Evolutionary conservation across 1,140 invertebrate genomes (phyloP), one percentile per base, ranked within the genome.

Genomic region (Aphaenogaster floridana): DNA sequence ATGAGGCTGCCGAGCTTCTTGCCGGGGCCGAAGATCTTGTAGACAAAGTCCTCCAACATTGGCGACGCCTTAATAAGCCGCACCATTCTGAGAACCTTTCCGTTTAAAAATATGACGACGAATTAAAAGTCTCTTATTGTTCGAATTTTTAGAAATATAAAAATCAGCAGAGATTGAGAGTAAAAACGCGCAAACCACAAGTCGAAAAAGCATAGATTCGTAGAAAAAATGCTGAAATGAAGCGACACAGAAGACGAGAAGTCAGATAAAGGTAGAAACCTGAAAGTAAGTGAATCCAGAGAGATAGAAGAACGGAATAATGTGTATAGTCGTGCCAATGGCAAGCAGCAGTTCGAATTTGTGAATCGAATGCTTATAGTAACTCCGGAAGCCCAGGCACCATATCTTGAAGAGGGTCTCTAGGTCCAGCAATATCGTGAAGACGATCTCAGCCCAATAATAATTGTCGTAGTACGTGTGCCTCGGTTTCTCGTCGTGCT

Each of bases 21-120:
- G 42, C 99, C 99, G 0, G 99, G 99, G 2, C 99, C 99, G 95
- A 99, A 99, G 91, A 99, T 99, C 96, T 99, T 99, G 94, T 99
- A 99, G 6, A 99, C 99, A 95, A 99, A 99, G 90, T 99, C 99
- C 96, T 99, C 99, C 66, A 99, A 95, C 96, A 99, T 97, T 17
- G 99, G 99, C 0, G 99, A 99, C 0, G 99, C 99, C 96, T 99
- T 99, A 34, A 99, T 99, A 0, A 99, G 96, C 71, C 99, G 96
- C 7, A 99, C 98, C 63, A 99, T 97, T 63, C 99, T 96, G 48
- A 99, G 96, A 54, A 99, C 99, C 98, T 99, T 94, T 59, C 63
- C 39, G 3, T 2, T 85, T 21, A 42, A 68, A 79, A 61, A 61
- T 45, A 54, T 17, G 17, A 54, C 13, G 3, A 69, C 8, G 61